phyloP scores from a whole-genome alignment of 2,113 vertebrate genomes.

The Colossoma macropomum region DNA sequence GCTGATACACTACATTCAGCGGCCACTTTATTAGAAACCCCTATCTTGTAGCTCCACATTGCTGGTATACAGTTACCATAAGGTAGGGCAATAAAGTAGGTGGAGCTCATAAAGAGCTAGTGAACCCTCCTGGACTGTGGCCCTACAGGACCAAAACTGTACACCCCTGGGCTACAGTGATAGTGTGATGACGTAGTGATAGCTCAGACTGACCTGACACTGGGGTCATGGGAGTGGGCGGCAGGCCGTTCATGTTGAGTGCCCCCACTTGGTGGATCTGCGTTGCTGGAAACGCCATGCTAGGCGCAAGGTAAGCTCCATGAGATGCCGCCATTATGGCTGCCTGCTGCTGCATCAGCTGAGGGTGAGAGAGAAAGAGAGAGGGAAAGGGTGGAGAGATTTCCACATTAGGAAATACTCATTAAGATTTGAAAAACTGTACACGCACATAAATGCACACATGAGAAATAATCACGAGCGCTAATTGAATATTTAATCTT shows the following conservation, averaged over 20 bases:
- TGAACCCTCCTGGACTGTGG: neutral
- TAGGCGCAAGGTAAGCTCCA: constrained; percentile 84
- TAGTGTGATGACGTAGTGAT: neutral
- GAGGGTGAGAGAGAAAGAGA: constrained; percentile 15
- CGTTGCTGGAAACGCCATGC: constrained; percentile 83
- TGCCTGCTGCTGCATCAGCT: constrained; percentile 91
- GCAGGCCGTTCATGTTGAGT: constrained; percentile 85
- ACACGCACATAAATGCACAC: neutral
- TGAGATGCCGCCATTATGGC: constrained; percentile 86
- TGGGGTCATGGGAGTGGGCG: constrained; percentile 77
- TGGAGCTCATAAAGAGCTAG: neutral
- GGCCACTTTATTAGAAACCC: neutral
- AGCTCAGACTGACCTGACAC: constrained; percentile 79
- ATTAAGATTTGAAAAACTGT: neutral
- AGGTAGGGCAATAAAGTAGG: neutral
- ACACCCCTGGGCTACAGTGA: neutral
- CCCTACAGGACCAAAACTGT: neutral
- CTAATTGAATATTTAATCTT: constrained; percentile 32
- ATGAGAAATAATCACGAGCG: constrained; percentile 19
- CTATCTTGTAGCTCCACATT: neutral
- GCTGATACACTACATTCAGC: too few relatives aligned
- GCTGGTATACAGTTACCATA: neutral
- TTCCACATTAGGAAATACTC: neutral
- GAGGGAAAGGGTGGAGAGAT: neutral
- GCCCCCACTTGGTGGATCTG: constrained; percentile 89